phyloP scores from a whole-genome alignment of 2,113 vertebrate species.

The Accipiter virgatus region DNA sequence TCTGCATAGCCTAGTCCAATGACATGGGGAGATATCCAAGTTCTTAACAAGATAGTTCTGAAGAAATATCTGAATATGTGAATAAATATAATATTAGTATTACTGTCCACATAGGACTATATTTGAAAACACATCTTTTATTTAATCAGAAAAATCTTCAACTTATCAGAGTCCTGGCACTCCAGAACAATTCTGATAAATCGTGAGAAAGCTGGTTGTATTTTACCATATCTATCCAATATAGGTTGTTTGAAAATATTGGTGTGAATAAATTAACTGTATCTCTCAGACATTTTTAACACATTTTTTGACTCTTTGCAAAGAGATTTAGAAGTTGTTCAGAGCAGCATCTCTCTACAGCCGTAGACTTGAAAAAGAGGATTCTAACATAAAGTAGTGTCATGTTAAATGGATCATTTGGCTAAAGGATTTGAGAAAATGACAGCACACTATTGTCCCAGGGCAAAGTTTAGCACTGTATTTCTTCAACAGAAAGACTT shows the following conservation, averaged over 20 bases:
- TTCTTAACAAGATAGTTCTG: neutral
- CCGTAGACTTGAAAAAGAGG: neutral
- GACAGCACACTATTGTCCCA: fast-evolving
- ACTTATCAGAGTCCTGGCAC: neutral
- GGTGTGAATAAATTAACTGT: neutral
- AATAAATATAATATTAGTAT: neutral
- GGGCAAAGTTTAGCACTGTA: neutral
- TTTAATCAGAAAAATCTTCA: neutral
- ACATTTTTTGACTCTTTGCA: neutral
- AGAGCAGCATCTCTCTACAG: neutral
- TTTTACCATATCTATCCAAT: neutral
- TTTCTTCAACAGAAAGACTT: neutral
- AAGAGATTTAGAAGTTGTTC: neutral
- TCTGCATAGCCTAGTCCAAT: neutral
- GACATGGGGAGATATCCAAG: neutral
- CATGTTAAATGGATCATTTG: neutral
- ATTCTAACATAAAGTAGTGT: neutral
- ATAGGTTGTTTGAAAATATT: neutral
- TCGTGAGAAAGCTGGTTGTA: neutral
- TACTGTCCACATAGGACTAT: neutral
- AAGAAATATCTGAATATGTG: neutral
- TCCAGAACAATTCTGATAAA: neutral
- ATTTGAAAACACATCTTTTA: neutral
- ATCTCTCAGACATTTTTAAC: neutral
- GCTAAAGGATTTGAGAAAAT: neutral